Base-by-base conservation (phyloP, 2,113 vertebrate genomes). In the Neodontobutis hainanensis region DNA sequence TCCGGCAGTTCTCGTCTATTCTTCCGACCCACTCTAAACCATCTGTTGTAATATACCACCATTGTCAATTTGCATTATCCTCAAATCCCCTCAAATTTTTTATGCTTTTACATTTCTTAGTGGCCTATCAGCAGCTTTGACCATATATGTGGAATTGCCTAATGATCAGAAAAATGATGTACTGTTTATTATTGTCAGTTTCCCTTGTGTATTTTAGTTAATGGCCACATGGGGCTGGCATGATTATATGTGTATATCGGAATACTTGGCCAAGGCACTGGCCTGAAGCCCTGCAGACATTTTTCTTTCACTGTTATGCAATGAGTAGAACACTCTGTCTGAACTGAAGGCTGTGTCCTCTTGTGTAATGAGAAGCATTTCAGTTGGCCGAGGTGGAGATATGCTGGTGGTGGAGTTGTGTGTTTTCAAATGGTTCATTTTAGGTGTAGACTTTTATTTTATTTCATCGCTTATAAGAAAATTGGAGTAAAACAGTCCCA, bases 271-370 rank as follows among this genome's bases (percentile, higher is more conserved):
- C 40, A 50, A 71, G 59, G 63, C 75, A 34, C 44, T 76, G 76
- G 68, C 68, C 69, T 14, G 27, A 65, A 73, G 79, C 82, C 75
- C 77, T 69, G 42, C 79, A 73, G 73, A 73, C 76, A 81, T 90
- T 80, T 81, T 87, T 87, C 64, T 71, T 81, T 81, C 62, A 56
- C 57, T 82, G 78, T 77, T 84, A 79, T 76, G 85, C 77, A 81
- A 63, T 80, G 65, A 85, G 70, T 72, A 79, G 82, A 60, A 85
- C 76, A 79, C 68, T 73, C 58, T 65, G 72, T 60, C 61, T 67
- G 67, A 34, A 15, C 51, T 61, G 52, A 62, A 51, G 57, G 11
- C 11, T 34, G n/a, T 73, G 65, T 53, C 83, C 59, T 73, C 27
- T 51, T 53, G 42, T 61, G 35, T 11, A 48, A 62, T 47, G 57